These are phyloP conservation scores for Catalaphyllia jardinei DNA, from an alignment of 64 coral and sea anemone genomes.

Conservation along the genomic window DNA sequence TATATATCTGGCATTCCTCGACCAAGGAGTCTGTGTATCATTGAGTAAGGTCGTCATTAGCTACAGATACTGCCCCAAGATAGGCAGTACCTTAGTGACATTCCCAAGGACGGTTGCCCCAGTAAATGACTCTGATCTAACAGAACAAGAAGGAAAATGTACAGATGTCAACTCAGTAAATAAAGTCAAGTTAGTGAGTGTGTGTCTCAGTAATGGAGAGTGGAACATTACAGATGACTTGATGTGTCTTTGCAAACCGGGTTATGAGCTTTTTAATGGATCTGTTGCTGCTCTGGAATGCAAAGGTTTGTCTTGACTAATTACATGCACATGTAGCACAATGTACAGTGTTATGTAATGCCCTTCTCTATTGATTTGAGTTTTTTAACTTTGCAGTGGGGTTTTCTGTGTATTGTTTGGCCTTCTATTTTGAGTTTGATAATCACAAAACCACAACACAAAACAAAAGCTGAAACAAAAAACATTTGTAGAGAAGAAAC, in stretches of 20 bases:
- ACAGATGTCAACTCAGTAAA: slow-evolving; percentile 1
- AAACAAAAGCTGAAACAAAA: too few relatives aligned
- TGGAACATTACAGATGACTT: slow-evolving; percentile 37
- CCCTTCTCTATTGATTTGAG: too few relatives aligned
- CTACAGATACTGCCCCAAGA: slow-evolving; percentile 37
- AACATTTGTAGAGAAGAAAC: too few relatives aligned
- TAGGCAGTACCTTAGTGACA: slow-evolving; percentile 13
- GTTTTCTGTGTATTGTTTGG: too few relatives aligned
- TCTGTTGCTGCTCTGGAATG: neutral
- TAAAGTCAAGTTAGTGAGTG: neutral
- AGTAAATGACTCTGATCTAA: neutral
- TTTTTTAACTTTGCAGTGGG: too few relatives aligned
- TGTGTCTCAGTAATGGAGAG: slow-evolving; percentile 46
- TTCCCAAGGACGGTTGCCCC: slow-evolving; percentile 46
- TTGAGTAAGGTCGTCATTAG: neutral
- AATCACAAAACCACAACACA: too few relatives aligned
- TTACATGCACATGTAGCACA: too few relatives aligned
- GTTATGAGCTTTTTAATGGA: slow-evolving; percentile 34
- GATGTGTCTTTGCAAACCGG: slow-evolving; percentile 18
- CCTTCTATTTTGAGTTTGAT: too few relatives aligned
- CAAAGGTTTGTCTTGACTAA: neutral
- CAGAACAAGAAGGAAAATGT: slow-evolving; percentile 21
- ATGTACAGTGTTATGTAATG: too few relatives aligned
- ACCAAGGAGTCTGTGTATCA: slow-evolving; percentile 32
- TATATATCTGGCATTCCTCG: slow-evolving; percentile 24